A percentile compares a stretch with the other conserved stretches of the same genome.
phyloP scores from a whole-genome alignment of 1,140 invertebrate genomes.

The Drusus annulatus region DNA sequence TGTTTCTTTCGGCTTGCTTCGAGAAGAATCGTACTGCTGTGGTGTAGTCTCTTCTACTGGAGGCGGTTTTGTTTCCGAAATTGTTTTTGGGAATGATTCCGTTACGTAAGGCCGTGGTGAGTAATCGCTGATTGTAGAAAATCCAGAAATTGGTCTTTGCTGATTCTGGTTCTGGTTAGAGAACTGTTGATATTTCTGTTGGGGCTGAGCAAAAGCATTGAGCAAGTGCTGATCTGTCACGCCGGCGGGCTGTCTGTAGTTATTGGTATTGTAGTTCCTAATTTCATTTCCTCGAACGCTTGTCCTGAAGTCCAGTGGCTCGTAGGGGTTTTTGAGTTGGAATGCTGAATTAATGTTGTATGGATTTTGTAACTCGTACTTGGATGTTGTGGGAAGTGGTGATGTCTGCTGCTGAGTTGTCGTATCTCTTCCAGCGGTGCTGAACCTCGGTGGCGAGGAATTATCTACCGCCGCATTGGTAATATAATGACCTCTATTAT shows the following conservation, averaged over 20 bases:
- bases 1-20: conserved; percentile 25
- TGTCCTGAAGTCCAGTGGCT: conserved; percentile 55
- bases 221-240: conserved; percentile 51
- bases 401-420: conserved; percentile 45
- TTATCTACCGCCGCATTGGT: conserved; percentile 54
- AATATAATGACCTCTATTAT: conserved; percentile 57
- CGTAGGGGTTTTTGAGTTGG: conserved; percentile 67
- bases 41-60: conserved; percentile 17
- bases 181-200: conserved; percentile 34
- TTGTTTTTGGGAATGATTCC: conserved; percentile 29
- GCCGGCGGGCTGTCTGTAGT: conserved; percentile 47
- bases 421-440: conserved; percentile 3
- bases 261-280: conserved; percentile 46
- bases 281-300: conserved; percentile 50
- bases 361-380: conserved; percentile 67
- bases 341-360: conserved; percentile 70
- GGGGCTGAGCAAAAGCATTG: conserved; percentile 40
- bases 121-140: conserved; percentile 39
- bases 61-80: conserved; percentile 33
- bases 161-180: conserved; percentile 28
- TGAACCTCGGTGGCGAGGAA: conserved; percentile 29
- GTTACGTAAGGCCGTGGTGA: conserved; percentile 48
- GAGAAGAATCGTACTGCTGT: background rate
- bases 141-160: conserved; percentile 8
- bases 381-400: conserved; percentile 62